These are phyloP conservation scores for Lycorma delicatula DNA, from an alignment of 1,140 invertebrate species.

Conservation along the genomic window DNA sequence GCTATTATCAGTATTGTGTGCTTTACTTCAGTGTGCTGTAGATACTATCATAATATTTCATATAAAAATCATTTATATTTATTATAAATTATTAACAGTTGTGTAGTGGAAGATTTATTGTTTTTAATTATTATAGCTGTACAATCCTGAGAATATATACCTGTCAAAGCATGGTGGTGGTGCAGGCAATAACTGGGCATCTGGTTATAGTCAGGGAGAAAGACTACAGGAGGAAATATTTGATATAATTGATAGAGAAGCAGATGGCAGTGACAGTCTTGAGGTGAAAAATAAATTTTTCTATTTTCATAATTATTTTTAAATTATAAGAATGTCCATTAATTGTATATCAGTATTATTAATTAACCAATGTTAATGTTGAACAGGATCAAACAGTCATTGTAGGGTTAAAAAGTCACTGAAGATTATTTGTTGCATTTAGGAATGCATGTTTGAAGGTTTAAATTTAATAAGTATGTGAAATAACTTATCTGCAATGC, in stretches of 20 bases:
- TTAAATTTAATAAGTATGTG: no score
- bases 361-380: constrained; percentile 2
- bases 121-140: constrained; percentile 52
- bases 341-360: background rate
- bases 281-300: constrained; percentile 50
- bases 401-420: no score
- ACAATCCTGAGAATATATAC: constrained; percentile 98
- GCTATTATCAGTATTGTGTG: no score
- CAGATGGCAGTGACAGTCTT: constrained; percentile 95
- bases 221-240: constrained; percentile 95
- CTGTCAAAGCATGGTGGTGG: constrained; percentile 96
- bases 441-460: no score
- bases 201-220: constrained; percentile 89
- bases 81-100: background rate
- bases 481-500: background rate
- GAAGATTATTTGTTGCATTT: no score
- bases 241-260: constrained; percentile 97
- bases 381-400: no score
- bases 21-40: no score
- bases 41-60: no score
- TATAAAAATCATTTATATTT: constrained; percentile 1
- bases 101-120: constrained; percentile 15
- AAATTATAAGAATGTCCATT: background rate
- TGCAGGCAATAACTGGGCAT: constrained; percentile 99
- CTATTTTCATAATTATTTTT: constrained; percentile 7